Conservation (phyloP, 2,113 vertebrate species). For the Campylorhamphus procurvoides region DNA sequence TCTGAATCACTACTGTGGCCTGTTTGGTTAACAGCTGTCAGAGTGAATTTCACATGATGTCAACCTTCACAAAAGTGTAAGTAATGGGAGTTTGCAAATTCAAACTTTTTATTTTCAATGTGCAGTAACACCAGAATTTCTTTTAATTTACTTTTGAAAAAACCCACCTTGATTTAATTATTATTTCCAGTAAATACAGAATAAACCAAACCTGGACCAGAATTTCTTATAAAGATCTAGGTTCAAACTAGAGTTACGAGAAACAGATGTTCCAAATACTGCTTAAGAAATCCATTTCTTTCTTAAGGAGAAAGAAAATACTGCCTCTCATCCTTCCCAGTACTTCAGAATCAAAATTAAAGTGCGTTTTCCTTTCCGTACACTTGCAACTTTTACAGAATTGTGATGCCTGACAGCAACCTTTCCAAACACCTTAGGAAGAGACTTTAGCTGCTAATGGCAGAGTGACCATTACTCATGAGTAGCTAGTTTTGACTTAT, state of each 20-base stretch:
- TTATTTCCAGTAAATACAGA: background rate
- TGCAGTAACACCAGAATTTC: background rate
- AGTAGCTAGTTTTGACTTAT: background rate
- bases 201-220: background rate
- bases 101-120: background rate
- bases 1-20: background rate
- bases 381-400: background rate
- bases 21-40: background rate
- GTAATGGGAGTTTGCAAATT: background rate
- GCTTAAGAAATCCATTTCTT: background rate
- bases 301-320: background rate
- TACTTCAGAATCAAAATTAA: background rate
- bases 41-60: background rate
- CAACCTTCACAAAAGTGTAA: background rate
- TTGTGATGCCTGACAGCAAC: background rate
- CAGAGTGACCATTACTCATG: background rate
- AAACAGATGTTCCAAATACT: background rate
- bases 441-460: background rate
- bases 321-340: background rate
- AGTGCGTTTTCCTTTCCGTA: background rate
- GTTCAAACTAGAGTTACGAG: background rate
- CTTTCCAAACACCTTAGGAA: background rate
- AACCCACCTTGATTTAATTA: background rate
- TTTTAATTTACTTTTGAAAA: background rate
- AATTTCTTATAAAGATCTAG: background rate